Base-by-base conservation (phyloP, 30 jellyfish, hydroid and myxozoan genomes). In the Aurelia sp. region DNA sequence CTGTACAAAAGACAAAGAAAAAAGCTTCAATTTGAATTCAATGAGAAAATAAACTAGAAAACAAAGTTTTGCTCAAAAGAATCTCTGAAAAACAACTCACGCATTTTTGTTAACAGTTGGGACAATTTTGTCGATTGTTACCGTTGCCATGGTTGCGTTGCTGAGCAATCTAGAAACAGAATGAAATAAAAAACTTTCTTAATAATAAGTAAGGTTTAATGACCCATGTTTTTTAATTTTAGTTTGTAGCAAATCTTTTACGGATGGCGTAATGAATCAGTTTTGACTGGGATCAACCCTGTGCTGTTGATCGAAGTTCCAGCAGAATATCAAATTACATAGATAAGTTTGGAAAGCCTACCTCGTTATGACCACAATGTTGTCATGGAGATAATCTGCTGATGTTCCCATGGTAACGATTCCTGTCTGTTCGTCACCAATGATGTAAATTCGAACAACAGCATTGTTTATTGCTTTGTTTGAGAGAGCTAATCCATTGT, bases 371-470 rank as follows among this genome's bases (percentile, higher is more conserved):
- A 13, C 2, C 18, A 19, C 50, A 35, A 84, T 13, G 65, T 84
- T 66, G 6, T 64, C 55, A 62, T 71, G 71, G 52, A 71, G 63
- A 48, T 71, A 84, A 2, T 47, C 69, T n/a, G 87, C 87, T 11
- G 93, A 15, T 13, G 93, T 22, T 13, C 55, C 81, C 52, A 84
- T 58, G 37, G 37, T n/a, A 18, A 84, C 77, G 17, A 84, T 17
- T 27, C 87, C 93, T 0, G 84, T 66, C 53, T 84, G 84, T 19
- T 60, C 80, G 27, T 72, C 82, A 16, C 93, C 87, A 73, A 73
- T 71, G 11, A 84, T 21, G 58, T 73, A 31, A 41, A 84, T 63
- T 22, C 21, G 17, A 33, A 73, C 81, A 0, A 33, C 47, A 0
- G 87, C 93, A 4, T 23, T 51, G 55, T 84, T 71, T 8, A 37